Evolutionary conservation across 2,797 vertebrate species (phyloP), one percentile per base, ranked within the genome.

Genomic region (Semotilus atromaculatus): DNA sequence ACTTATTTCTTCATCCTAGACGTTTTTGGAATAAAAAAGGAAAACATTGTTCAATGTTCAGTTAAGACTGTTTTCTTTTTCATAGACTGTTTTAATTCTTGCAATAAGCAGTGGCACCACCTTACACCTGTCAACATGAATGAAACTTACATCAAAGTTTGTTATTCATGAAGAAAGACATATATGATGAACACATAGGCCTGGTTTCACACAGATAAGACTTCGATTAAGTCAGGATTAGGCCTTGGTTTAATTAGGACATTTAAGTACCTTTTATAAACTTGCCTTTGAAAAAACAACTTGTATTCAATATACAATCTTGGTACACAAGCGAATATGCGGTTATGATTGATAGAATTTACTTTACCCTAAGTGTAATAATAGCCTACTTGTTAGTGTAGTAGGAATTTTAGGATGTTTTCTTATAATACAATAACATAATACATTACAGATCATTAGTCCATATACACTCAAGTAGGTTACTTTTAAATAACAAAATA

Each of bases 1-100:
- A 92, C 67, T 62, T 66, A 85, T 93, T 94, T 93, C 62, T 94
- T 95, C 94, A 93, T 91, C 91, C 88, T 91, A 83, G 90, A 89
- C 88, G 80, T 95, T 95, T 48, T 96, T 94, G 92, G 91, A 93
- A 95, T 94, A 93, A 94, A 94, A 93, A 91, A 90, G 58, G 80
- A 87, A 75, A 85, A 89, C 88, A 86, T 53, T 86, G 81, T 89
- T 93, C 79, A 90, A 83, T 89, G 83, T 89, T 88, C 86, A 89
- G 67, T 75, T 53, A n/a, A 86, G 40, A 34, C 34, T 82, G 68
- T 26, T 80, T 66, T 85, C 3, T 74, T 71, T 55, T 34, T 3
- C 3, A 18, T 26, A 45, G 43, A 10, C 21, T 8, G 23, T 23
- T 26, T 51, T 60, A 11, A 21, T 55, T 21, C 1, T 43, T 31